These are phyloP conservation scores for Pseudomyrmex sp. DNA, from an alignment of 1,140 invertebrate genomes.

Conservation along the genomic window DNA sequence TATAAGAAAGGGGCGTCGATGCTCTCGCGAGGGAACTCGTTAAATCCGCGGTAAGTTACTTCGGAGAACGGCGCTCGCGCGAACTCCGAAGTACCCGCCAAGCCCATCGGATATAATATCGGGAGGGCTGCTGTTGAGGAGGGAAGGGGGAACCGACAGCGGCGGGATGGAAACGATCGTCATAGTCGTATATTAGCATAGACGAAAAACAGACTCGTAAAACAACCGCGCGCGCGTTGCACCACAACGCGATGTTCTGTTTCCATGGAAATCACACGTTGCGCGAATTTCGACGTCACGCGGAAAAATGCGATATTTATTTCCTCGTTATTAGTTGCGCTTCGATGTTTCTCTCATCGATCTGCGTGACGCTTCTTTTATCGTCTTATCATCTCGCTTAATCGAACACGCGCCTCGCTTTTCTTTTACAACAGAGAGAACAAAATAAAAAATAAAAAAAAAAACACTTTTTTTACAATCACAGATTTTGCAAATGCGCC, in stretches of 20 bases:
- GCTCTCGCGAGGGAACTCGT: constrained; percentile 55
- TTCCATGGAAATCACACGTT: constrained; percentile 73
- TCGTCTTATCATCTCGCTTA: neutral
- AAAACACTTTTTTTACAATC: no score
- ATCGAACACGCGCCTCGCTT: neutral
- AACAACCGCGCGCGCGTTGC: constrained; percentile 52
- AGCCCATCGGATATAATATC: constrained; percentile 39
- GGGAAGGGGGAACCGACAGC: neutral
- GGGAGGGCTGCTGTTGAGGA: neutral
- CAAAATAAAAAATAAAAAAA: neutral
- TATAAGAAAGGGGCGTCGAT: constrained; percentile 33
- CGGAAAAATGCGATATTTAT: constrained; percentile 53
- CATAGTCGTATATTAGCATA: constrained; percentile 76
- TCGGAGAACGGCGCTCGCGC: constrained; percentile 48
- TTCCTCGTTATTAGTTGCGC: constrained; percentile 50
- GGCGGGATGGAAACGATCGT: constrained; percentile 61
- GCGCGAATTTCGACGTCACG: constrained; percentile 56
- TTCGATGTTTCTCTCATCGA: constrained; percentile 24
- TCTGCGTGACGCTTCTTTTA: neutral
- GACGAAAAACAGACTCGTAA: constrained; percentile 77
- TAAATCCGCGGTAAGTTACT: constrained; percentile 68
- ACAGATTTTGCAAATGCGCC: no score
- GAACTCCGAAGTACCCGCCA: constrained; percentile 64
- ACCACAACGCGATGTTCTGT: constrained; percentile 52
- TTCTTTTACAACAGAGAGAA: neutral